Conservation (phyloP, 2,888 invertebrate species). For the Bimastos eiseni region DNA sequence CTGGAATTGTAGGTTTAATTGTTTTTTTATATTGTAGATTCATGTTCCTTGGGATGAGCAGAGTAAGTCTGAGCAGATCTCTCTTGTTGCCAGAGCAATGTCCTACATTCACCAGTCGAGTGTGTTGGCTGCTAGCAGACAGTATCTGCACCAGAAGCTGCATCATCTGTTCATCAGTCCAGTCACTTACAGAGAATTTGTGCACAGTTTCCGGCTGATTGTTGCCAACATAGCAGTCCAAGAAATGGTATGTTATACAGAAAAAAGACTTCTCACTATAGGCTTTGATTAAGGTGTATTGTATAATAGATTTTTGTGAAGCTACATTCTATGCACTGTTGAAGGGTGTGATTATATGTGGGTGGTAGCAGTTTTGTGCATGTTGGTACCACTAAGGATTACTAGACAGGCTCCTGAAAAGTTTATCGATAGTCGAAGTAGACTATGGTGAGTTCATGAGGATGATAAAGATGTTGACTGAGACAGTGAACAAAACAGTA, state of each 20-base stretch:
- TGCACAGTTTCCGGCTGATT: constrained; percentile 56
- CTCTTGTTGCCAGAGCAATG: constrained; percentile 54
- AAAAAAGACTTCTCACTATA: not conserved
- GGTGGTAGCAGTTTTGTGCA: not conserved
- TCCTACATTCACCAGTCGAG: constrained; percentile 58
- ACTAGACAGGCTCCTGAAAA: not conserved
- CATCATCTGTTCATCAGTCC: constrained; percentile 55
- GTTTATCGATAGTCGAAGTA: not conserved
- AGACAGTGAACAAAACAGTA: not conserved
- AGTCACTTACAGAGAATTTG: constrained; percentile 57
- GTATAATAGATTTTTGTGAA: not conserved
- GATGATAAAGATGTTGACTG: not conserved
- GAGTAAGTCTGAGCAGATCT: constrained; percentile 50
- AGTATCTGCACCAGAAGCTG: constrained; percentile 54
- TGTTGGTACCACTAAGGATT: not conserved
- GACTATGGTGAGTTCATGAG: not conserved
- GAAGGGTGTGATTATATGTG: not conserved
- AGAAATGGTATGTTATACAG: constrained; percentile 52
- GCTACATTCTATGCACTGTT: not conserved
- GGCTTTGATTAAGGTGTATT: not conserved
- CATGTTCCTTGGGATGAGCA: constrained; percentile 54
- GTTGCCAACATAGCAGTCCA: constrained; percentile 52
- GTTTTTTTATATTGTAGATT: constrained; percentile 44
- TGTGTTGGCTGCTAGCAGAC: constrained; percentile 52
- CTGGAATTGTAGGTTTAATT: not conserved